phyloP scores from a whole-genome alignment of 2,888 invertebrate species.

The Ophion ellenae region DNA sequence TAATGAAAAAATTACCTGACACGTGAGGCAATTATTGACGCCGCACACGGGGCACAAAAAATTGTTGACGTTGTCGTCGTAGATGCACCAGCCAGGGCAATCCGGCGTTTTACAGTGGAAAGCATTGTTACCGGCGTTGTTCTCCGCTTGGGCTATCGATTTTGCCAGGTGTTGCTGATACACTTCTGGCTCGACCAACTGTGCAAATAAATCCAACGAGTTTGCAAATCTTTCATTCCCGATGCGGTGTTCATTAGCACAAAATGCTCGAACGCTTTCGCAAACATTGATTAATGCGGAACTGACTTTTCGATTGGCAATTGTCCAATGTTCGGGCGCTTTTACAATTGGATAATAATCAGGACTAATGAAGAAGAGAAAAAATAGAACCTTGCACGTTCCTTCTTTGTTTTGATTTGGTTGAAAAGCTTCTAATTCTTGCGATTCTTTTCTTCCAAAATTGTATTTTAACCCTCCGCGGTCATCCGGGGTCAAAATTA shows the following conservation, averaged over 20 bases:
- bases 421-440: too few species aligned
- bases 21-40: conserved; percentile 92
- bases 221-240: neutral
- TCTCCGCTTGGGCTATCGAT: conserved; percentile 92
- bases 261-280: neutral
- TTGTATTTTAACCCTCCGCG: too few species aligned
- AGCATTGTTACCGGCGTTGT: conserved; percentile 90
- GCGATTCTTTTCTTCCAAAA: too few species aligned
- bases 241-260: neutral
- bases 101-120: conserved; percentile 96
- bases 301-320: neutral
- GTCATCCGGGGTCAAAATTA: too few species aligned
- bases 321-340: neutral
- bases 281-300: neutral
- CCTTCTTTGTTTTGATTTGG: too few species aligned
- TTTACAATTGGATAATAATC: neutral
- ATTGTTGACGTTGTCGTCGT: conserved; percentile 93
- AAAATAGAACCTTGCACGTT: too few species aligned
- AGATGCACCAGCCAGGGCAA: conserved; percentile 95
- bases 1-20: conserved; percentile 87
- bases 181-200: conserved; percentile 89
- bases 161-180: conserved; percentile 93
- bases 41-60: conserved; percentile 94
- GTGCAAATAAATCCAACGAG: conserved; percentile 60
- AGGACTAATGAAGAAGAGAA: neutral